Base-by-base conservation (phyloP, 2,888 invertebrate genomes). In the Caenorhabditis virilis region DNA sequence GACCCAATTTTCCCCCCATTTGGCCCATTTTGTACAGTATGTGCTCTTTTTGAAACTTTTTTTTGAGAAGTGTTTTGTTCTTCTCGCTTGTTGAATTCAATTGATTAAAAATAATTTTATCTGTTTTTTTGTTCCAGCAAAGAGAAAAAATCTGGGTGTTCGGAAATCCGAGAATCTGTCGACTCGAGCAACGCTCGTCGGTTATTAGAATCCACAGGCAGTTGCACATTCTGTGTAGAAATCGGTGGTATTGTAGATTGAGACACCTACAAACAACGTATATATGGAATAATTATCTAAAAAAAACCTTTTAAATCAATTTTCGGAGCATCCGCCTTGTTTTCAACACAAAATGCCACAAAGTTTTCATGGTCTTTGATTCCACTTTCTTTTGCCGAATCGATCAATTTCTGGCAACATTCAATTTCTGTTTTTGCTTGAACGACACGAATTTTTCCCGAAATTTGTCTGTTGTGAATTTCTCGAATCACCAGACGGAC, bases 251-350 rank as follows among this genome's bases (percentile, higher is more conserved):
- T 51, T 41, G 16, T 55, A 55, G 42, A 55, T 53, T 7, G 61
- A 49, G 18, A 62, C 52, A 13, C 61, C 61, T 20, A 51, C 22
- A 42, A 42, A 16, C n/a, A n/a, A n/a, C n/a, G n/a, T n/a, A n/a
- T n/a, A n/a, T n/a, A n/a, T n/a, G n/a, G n/a, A n/a, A n/a, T n/a
- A n/a, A n/a, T n/a, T n/a, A n/a, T n/a, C n/a, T n/a, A n/a, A n/a
- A n/a, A n/a, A 16, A 36, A 36, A 38, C 20, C 20, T 38, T 38
- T 18, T 20, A 18, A 7, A 18, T 38, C 11, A 20, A 2, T 7
- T 7, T 18, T 18, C 18, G 38, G 18, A 38, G 20, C 16, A 7
- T 38, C 13, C 13, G 16, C 36, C 16, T 36, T 36, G 36, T 36
- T 36, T 36, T 56, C 38, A n/a, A 55, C 55, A 1, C 55, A 22